Percentiles rank a stretch among this genome's conserved stretches.
Conservation (phyloP, 2,888 invertebrate species). For the Ligdia adustata region DNA sequence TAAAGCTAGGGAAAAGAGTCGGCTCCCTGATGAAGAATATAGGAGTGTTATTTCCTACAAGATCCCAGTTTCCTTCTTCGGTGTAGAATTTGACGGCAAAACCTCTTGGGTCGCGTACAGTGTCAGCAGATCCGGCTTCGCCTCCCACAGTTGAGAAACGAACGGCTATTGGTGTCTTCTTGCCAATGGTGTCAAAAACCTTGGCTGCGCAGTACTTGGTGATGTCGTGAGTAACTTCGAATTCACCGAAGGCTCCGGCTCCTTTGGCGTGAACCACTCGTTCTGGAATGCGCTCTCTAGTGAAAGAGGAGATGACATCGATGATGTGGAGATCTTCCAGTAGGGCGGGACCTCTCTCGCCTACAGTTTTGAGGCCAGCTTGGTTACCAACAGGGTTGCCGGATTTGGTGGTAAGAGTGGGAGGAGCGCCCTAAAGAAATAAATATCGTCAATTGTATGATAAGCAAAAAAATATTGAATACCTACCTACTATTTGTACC, state of each 20-base stretch:
- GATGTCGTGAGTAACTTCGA: too few relatives aligned
- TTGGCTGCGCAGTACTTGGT: not conserved
- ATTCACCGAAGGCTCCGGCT: not conserved
- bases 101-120: not conserved
- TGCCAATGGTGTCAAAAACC: not conserved
- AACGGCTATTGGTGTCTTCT: not conserved
- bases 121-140: not conserved
- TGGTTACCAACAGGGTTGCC: constrained; percentile 93
- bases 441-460: too few relatives aligned
- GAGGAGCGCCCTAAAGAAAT: constrained; percentile 82
- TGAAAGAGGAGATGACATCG: not conserved
- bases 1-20: not conserved
- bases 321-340: constrained; percentile 91
- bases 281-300: not conserved
- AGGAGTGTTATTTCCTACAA: too few relatives aligned
- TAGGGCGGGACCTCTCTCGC: constrained; percentile 93
- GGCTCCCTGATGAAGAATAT: not conserved
- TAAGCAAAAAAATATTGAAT: too few relatives aligned
- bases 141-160: not conserved
- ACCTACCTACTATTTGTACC: too few relatives aligned
- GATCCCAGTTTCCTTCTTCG: too few relatives aligned
- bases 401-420: constrained; percentile 89
- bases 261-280: not conserved
- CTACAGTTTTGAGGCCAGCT: constrained; percentile 91
- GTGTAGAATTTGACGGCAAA: not conserved